Evolutionary conservation across 2,113 vertebrate genomes (phyloP), one percentile per base, ranked within the genome.

Genomic region (Aptenodytes forsteri): DNA sequence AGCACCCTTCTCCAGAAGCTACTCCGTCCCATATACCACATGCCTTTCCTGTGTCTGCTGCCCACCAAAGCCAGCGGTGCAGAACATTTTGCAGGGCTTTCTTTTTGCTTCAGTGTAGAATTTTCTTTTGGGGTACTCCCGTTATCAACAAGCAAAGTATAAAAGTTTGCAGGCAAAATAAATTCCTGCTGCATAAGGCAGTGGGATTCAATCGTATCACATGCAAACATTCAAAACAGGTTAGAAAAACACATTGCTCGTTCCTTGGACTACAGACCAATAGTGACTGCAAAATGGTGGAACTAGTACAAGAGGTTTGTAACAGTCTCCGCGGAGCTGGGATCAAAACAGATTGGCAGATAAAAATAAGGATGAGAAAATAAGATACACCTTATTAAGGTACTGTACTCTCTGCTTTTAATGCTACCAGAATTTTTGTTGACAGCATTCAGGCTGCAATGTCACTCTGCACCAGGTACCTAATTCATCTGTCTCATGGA

Each of bases 311-410:
- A 44, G 59, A 65, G 23, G 59, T 83, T 83, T 90, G 11, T 82
- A 93, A 93, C 67, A 83, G 82, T 86, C 90, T 87, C 90, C 7
- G 12, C 19, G 83, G 86, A 93, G 72, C 94, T 92, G 91, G 83
- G 87, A 91, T 84, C 59, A 64, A 79, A 90, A 65, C 27, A 29
- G 42, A 84, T 1, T 5, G 26, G 44, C 61, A 69, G 73, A 56
- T 47, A 89, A 85, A 93, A 92, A 64, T 32, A 66, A 87, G 50
- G 75, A 83, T 38, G 32, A 91, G 55, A 90, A 94, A 87, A 46
- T 14, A 55, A 90, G 93, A 89, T n/a, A 78, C 4, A 81, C 73
- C 80, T 84, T 75, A 66, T 72, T 89, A 78, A 90, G 77, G 83
- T 89, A 87, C n/a, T 62, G n/a, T 55, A 54, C 64, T 67, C 75